A percentile compares a stretch with the other conserved stretches of the same genome.
These are phyloP conservation scores for Eupithecia inturbata DNA, from an alignment of 2,888 invertebrate species.

Conservation along the genomic window DNA sequence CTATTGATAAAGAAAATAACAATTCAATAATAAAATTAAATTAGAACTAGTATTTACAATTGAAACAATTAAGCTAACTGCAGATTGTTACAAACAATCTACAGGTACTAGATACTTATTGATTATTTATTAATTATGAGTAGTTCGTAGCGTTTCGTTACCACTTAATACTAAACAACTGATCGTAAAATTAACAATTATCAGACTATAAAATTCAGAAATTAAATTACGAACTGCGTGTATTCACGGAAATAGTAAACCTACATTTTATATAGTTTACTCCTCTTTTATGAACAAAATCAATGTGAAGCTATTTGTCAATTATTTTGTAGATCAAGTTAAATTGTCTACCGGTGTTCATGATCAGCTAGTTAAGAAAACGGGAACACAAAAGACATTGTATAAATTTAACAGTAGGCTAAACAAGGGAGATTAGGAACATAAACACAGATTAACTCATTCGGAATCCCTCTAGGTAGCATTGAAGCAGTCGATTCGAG, in stretches of 20 bases:
- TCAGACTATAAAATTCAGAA: not conserved
- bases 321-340: not conserved
- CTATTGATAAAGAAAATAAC: too few relatives aligned
- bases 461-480: constrained; percentile 75
- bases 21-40: too few relatives aligned
- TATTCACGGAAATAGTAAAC: constrained; percentile 2
- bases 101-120: not conserved
- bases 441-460: constrained; percentile 84
- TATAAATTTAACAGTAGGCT: constrained; percentile 79
- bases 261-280: not conserved
- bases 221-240: not conserved
- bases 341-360: constrained; percentile 48
- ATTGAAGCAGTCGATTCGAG: constrained; percentile 82
- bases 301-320: not conserved
- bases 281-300: not conserved
- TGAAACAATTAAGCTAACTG: too few relatives aligned
- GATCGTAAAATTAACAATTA: not conserved
- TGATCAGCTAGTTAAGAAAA: constrained; percentile 68
- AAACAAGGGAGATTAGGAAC: constrained; percentile 83
- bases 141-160: not conserved
- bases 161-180: not conserved
- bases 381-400: constrained; percentile 77
- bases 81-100: too few relatives aligned
- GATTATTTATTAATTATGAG: not conserved
- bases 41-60: too few relatives aligned